A percentile compares a stretch with the other conserved stretches of the same genome.
Evolutionary conservation across 2,113 vertebrate species (phyloP).

Genomic region (Corythaixoides concolor): DNA sequence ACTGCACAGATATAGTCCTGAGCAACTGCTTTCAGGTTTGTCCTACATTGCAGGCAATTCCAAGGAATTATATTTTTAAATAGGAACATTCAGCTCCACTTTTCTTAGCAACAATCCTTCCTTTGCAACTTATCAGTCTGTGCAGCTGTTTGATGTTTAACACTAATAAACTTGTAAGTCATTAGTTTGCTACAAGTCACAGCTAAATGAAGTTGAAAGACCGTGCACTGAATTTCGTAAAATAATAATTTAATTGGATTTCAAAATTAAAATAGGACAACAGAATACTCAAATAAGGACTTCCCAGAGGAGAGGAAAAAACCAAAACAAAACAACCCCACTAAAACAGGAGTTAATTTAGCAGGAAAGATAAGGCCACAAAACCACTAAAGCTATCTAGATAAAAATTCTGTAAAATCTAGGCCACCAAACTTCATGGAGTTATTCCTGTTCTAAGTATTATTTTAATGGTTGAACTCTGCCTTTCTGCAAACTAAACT

Average conservation of each 20-base stretch:
- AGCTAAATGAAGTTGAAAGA: background rate
- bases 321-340: background rate
- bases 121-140: background rate
- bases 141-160: background rate
- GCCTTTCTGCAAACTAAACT: background rate
- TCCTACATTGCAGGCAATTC: background rate
- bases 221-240: accelerated
- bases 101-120: background rate
- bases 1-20: background rate
- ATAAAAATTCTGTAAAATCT: background rate
- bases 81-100: background rate
- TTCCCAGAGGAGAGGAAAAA: background rate
- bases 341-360: background rate
- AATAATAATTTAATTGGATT: background rate
- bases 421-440: background rate
- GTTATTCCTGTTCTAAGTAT: background rate
- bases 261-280: background rate
- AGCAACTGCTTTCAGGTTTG: background rate
- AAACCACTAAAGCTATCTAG: background rate
- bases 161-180: background rate
- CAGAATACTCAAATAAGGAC: background rate
- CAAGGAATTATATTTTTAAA: background rate
- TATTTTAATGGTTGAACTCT: background rate
- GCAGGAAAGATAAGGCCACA: background rate
- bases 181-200: background rate